Evolutionary conservation across 1,140 invertebrate species (phyloP).

Genomic region (Metaphire vulgaris): DNA sequence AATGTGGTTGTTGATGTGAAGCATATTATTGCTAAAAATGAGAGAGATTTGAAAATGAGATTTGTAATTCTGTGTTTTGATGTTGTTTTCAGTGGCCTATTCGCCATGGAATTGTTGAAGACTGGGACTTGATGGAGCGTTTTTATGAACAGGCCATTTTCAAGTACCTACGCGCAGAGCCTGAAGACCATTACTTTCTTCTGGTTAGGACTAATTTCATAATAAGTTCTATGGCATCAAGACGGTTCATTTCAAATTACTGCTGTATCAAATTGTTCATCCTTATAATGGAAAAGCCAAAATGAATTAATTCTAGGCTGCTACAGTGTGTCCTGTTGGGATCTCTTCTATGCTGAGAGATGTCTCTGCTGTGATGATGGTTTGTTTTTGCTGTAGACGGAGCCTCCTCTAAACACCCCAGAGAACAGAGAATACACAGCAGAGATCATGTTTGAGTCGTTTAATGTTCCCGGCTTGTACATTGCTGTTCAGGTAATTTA

Average conservation of each 20-base stretch:
- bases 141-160: conserved; percentile 99
- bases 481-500: conserved; percentile 74
- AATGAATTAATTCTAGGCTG: no score
- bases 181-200: conserved; percentile 98
- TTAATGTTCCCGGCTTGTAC: conserved; percentile 98
- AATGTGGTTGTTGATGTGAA: no score
- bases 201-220: conserved; percentile 58
- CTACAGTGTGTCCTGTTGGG: no score
- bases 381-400: conserved; percentile 60
- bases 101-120: conserved; percentile 95
- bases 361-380: no score
- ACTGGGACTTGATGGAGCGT: conserved; percentile 99
- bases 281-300: no score
- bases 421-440: conserved; percentile 99
- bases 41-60: no score
- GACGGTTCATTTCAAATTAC: no score
- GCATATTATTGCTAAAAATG: no score
- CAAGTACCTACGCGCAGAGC: conserved; percentile 95
- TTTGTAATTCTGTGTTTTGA: conserved; percentile 17
- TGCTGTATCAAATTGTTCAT: no score
- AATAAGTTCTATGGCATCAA: no score
- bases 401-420: conserved; percentile 98
- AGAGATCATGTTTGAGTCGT: conserved; percentile 99
- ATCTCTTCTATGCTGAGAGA: no score
- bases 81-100: conserved; percentile 78